These are phyloP conservation scores for Taenioides sp. DNA, from an alignment of 2,797 vertebrate species.

Conservation along the genomic window DNA sequence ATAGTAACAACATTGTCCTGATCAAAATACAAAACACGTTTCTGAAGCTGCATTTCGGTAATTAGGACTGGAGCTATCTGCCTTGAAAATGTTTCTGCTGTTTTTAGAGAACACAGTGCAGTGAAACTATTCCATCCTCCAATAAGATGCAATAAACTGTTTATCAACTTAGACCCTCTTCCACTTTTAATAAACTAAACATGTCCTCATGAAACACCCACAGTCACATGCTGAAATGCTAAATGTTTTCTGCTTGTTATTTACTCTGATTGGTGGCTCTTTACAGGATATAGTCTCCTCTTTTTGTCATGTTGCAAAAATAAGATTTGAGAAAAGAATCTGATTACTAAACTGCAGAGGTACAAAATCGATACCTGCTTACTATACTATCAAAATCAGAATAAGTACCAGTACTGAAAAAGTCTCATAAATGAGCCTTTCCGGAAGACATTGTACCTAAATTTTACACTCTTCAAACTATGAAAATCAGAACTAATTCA, in stretches of 20 bases:
- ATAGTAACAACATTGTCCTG: neutral
- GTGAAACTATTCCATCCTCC: conserved; percentile 38
- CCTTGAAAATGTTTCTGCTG: conserved; percentile 30
- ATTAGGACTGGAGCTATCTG: conserved; percentile 11
- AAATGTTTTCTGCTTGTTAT: neutral
- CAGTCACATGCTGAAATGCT: neutral
- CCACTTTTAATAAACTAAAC: conserved; percentile 30
- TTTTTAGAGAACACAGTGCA: conserved; percentile 28
- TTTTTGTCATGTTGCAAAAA: neutral
- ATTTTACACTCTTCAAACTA: no score
- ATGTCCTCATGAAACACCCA: neutral
- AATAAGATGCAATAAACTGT: conserved; percentile 35
- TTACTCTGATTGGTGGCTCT: neutral
- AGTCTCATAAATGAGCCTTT: no score
- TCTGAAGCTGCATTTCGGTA: conserved; percentile 27
- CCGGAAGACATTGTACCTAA: no score
- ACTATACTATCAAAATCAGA: no score
- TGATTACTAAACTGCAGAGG: no score
- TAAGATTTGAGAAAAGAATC: no score
- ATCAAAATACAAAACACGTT: conserved; percentile 18
- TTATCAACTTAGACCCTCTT: conserved; percentile 27
- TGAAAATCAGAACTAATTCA: no score
- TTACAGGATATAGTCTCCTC: neutral
- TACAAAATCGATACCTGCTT: no score
- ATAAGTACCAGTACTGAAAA: no score